phyloP scores from a whole-genome alignment of 2,888 invertebrate genomes.

The Luperina testacea region DNA sequence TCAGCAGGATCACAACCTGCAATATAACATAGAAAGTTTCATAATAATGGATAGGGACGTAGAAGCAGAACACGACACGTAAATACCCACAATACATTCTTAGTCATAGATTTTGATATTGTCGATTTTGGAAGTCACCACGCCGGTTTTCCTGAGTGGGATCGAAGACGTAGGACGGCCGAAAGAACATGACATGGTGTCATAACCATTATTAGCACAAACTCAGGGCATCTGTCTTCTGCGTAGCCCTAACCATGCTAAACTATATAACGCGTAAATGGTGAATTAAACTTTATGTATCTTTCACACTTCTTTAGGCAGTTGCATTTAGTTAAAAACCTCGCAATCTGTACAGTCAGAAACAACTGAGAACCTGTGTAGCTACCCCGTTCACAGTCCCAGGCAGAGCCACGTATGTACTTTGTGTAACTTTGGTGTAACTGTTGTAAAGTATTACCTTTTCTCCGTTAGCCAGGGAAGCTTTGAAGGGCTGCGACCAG shows the following conservation, averaged over 20 bases:
- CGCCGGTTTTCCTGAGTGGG: too few relatives aligned
- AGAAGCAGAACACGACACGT: neutral
- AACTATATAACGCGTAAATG: neutral
- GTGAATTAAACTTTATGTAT: neutral
- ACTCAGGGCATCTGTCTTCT: neutral
- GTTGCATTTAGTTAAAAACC: neutral
- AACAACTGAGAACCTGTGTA: neutral
- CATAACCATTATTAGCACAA: neutral
- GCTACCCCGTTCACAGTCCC: neutral
- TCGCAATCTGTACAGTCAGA: neutral
- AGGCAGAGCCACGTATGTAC: neutral
- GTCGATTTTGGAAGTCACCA: neutral
- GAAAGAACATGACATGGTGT: too few relatives aligned
- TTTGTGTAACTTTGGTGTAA: neutral
- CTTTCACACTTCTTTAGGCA: neutral
- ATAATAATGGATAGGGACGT: neutral
- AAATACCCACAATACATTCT: neutral
- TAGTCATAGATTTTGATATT: neutral
- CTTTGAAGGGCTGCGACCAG: constrained; percentile 98
- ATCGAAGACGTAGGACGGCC: too few relatives aligned
- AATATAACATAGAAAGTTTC: constrained; percentile 16
- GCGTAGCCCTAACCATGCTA: neutral
- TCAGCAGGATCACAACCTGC: constrained; percentile 95
- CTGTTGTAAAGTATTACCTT: constrained; percentile 87
- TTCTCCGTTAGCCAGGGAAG: constrained; percentile 93